These are phyloP conservation scores for Ariopsis seemanni DNA, from an alignment of 2,113 vertebrate genomes.

Conservation along the genomic window DNA sequence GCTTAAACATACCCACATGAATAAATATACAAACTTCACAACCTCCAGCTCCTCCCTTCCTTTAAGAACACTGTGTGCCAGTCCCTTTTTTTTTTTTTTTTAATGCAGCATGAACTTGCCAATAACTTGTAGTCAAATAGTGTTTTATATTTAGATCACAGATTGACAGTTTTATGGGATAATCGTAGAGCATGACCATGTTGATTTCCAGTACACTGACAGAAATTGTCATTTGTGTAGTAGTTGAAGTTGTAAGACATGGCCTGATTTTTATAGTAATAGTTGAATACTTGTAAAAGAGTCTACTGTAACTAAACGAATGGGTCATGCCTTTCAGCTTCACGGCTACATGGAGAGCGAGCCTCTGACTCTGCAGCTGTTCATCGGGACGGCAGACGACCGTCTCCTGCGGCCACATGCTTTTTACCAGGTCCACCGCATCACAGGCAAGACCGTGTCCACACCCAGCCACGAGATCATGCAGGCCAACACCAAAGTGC, in stretches of 20 bases:
- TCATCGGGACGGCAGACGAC: conserved; percentile 98
- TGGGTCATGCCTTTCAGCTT: conserved; percentile 81
- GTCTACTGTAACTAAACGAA: conserved; percentile 5
- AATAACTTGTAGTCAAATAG: conserved; percentile 5
- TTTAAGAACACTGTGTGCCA: conserved; percentile 8
- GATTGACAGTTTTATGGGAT: conserved; percentile 29
- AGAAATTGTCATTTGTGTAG: conserved; percentile 10
- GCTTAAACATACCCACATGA: conserved; percentile 68
- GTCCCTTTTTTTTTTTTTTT: neutral
- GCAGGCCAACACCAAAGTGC: conserved; percentile 93
- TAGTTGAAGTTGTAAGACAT: neutral
- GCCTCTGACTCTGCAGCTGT: conserved; percentile 93
- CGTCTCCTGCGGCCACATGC: conserved; percentile 93
- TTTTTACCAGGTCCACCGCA: conserved; percentile 99
- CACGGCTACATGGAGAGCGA: conserved; percentile 92
- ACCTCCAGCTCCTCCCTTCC: conserved; percentile 51
- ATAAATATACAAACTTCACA: conserved; percentile 65
- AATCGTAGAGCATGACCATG: conserved; percentile 20
- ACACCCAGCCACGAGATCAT: conserved; percentile 93
- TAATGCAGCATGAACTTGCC: conserved; percentile 9
- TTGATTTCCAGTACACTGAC: conserved; percentile 6
- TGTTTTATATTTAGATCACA: conserved; percentile 28
- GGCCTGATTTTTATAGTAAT: neutral
- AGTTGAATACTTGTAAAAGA: neutral
- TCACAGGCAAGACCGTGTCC: conserved; percentile 96